A percentile compares a stretch with the other conserved stretches of the same genome.
Conservation (phyloP, 2,888 invertebrate genomes). For the Andrena flavipes region DNA sequence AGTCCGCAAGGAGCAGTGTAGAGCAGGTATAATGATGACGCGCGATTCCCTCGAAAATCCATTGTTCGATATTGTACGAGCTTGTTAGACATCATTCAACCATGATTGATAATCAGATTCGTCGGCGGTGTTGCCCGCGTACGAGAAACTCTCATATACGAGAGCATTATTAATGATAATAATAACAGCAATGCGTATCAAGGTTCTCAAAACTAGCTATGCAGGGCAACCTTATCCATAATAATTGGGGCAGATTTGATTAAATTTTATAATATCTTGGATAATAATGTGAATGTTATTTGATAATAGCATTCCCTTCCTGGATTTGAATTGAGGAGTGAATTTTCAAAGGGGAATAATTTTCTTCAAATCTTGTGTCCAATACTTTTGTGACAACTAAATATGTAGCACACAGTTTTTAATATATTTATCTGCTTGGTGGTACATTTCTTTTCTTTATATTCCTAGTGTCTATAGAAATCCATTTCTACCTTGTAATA, state of each 20-base stretch:
- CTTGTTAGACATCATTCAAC: slow-evolving; percentile 40
- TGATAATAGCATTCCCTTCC: no score
- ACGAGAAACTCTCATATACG: not conserved
- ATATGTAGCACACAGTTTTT: no score
- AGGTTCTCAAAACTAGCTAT: not conserved
- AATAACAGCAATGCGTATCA: not conserved
- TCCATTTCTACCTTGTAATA: no score
- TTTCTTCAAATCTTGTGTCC: no score
- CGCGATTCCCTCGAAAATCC: slow-evolving; percentile 31
- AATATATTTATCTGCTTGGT: no score
- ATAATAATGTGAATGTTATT: no score
- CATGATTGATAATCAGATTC: slow-evolving; percentile 48
- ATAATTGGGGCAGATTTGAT: not conserved
- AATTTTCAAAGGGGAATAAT: no score
- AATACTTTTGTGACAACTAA: no score
- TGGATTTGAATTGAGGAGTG: no score
- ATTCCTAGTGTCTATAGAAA: no score
- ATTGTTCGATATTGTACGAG: slow-evolving; percentile 38
- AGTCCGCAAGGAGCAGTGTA: slow-evolving; percentile 33
- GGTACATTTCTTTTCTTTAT: no score
- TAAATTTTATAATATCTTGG: no score
- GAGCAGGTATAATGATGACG: slow-evolving; percentile 42
- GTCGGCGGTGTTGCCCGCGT: not conserved
- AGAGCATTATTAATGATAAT: not conserved
- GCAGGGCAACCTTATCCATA: not conserved